Conservation (phyloP, 1,140 invertebrate genomes). For the Diabrotica virgifera region DNA sequence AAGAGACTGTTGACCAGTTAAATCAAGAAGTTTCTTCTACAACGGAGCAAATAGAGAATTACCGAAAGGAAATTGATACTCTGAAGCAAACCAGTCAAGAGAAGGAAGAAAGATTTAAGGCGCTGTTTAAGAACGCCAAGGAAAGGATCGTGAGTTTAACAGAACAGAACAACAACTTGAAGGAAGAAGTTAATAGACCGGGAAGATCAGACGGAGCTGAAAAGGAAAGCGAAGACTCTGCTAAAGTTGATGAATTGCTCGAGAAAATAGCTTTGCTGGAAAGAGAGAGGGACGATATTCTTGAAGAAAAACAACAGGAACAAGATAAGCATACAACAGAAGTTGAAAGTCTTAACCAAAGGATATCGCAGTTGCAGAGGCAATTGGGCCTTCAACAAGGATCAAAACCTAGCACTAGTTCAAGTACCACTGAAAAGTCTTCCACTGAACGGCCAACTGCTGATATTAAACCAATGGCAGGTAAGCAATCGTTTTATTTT, state of each 20-base stretch:
- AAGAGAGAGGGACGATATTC: conserved; percentile 69
- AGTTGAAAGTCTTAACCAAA: conserved; percentile 71
- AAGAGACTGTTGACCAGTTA: conserved; percentile 60
- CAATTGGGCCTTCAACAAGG: conserved; percentile 70
- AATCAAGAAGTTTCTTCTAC: conserved; percentile 55
- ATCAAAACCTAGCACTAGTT: conserved; percentile 64
- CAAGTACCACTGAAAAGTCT: conserved; percentile 64
- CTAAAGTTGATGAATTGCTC: conserved; percentile 29
- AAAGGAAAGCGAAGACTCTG: conserved; percentile 12
- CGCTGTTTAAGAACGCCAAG: conserved; percentile 68
- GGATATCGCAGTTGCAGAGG: conserved; percentile 72
- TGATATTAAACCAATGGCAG: conserved; percentile 92
- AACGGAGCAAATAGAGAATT: conserved; percentile 61
- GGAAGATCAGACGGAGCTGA: conserved; percentile 43
- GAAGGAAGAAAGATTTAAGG: conserved; percentile 71
- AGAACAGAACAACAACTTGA: conserved; percentile 61
- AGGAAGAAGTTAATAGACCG: conserved; percentile 55
- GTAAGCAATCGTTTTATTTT: conserved; percentile 47
- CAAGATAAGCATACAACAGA: conserved; percentile 62
- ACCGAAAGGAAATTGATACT: conserved; percentile 68
- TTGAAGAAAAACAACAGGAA: conserved; percentile 61
- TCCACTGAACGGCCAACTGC: conserved; percentile 79
- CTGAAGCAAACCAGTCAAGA: conserved; percentile 62
- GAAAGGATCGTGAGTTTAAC: conserved; percentile 67
- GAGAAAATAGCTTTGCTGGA: conserved; percentile 36